Percentiles rank a stretch among this genome's conserved stretches.
Conservation (phyloP, 2,888 invertebrate species). For the Megalurothrips usitatus region DNA sequence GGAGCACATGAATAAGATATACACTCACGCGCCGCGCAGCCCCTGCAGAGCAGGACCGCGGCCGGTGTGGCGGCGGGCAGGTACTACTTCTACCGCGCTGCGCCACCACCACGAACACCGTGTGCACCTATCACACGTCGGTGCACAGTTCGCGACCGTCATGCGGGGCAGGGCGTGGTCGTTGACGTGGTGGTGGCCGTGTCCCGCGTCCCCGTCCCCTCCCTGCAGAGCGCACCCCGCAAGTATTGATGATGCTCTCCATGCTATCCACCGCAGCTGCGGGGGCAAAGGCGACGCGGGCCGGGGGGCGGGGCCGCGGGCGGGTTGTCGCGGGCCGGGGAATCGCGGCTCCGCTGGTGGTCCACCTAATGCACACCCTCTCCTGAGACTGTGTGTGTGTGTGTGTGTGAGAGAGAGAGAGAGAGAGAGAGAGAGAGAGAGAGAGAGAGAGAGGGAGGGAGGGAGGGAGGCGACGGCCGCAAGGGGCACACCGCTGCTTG, state of each 20-base stretch:
- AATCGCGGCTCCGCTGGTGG: not conserved
- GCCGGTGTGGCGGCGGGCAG: too few species aligned
- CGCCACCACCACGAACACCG: not conserved
- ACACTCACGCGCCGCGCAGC: not conserved
- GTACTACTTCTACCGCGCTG: not conserved
- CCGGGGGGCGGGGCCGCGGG: not conserved
- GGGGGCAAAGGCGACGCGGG: not conserved
- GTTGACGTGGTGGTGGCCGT: not conserved
- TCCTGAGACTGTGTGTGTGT: too few species aligned
- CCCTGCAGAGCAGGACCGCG: not conserved
- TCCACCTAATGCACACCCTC: not conserved
- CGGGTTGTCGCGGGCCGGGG: not conserved
- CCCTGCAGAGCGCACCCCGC: not conserved
- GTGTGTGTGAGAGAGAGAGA: too few species aligned
- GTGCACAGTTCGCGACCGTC: not conserved
- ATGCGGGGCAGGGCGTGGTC: not conserved
- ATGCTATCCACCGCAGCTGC: not conserved
- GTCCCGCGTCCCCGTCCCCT: not conserved
- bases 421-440: too few species aligned
- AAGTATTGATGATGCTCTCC: constrained; percentile 5
- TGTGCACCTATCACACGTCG: too few species aligned
- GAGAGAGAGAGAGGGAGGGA: too few species aligned
- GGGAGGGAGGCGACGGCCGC: too few species aligned
- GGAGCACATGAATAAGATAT: not conserved
- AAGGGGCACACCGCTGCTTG: not conserved